Conservation (phyloP, 1,140 invertebrate genomes). For the Temnothorax longispinosus region DNA sequence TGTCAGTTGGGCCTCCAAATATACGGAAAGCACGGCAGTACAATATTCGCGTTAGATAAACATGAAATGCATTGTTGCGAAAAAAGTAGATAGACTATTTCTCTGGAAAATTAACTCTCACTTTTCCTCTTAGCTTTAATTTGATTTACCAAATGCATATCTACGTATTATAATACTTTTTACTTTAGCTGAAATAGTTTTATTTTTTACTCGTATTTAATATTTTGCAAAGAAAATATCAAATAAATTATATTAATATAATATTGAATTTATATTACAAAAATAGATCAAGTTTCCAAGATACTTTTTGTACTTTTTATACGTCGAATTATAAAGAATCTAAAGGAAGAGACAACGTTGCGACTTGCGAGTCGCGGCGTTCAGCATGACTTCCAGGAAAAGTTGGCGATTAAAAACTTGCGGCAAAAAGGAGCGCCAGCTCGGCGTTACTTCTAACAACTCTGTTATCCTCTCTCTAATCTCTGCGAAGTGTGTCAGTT, state of each 20-base stretch:
- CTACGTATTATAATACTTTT: neutral
- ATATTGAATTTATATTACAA: neutral
- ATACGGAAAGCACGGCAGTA: neutral
- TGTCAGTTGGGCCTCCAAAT: neutral
- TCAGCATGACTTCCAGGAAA: constrained; percentile 18
- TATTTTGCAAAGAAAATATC: neutral
- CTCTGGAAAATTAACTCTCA: neutral
- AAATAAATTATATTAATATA: neutral
- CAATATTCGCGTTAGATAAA: neutral
- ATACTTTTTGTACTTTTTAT: neutral
- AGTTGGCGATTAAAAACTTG: constrained; percentile 33
- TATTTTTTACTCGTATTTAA: neutral
- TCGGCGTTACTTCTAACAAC: neutral
- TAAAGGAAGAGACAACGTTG: neutral
- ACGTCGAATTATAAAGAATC: neutral
- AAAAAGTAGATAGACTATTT: neutral
- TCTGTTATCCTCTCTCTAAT: constrained; percentile 14
- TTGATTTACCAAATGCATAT: neutral
- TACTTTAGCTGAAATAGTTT: neutral
- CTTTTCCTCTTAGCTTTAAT: neutral
- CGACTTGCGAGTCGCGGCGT: neutral
- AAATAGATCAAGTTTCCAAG: neutral
- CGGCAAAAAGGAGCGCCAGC: neutral
- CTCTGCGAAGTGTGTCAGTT: neutral
- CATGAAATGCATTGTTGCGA: neutral